Evolutionary conservation across 2,113 vertebrate genomes (phyloP).

Genomic region (Crotalus horridus): DNA sequence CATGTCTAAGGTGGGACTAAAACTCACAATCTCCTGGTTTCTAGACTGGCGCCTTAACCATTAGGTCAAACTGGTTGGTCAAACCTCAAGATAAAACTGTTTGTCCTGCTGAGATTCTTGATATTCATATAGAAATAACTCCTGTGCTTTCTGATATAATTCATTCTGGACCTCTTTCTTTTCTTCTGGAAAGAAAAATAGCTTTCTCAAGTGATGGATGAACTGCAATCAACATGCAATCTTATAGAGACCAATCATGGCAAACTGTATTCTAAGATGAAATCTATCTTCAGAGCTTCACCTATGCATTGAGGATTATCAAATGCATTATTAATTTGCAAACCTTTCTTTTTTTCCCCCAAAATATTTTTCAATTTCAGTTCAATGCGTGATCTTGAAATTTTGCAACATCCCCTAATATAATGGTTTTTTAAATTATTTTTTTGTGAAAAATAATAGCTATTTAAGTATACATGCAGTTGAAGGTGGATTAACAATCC

Average conservation of each 20-base stretch:
- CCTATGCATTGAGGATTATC: background rate
- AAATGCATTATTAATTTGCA: background rate
- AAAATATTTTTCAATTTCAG: background rate
- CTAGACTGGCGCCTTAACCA: background rate
- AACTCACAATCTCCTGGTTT: background rate
- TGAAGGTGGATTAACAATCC: background rate
- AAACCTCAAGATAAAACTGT: background rate
- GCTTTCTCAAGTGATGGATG: background rate
- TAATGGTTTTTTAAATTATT: background rate
- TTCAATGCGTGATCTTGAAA: background rate
- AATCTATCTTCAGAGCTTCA: background rate
- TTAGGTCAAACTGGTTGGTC: background rate
- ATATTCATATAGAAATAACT: background rate
- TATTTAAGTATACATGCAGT: background rate
- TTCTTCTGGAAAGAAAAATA: background rate
- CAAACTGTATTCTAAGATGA: background rate
- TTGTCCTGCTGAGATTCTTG: background rate
- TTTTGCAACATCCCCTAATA: background rate
- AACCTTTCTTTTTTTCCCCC: background rate
- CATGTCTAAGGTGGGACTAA: background rate
- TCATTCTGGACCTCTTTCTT: background rate
- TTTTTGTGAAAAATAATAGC: background rate
- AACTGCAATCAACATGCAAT: background rate
- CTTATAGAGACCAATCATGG: background rate
- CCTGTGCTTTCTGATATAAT: background rate